Percentiles rank a stretch among this genome's conserved stretches.
phyloP scores from a whole-genome alignment of 2,888 invertebrate species.

The Drosophila borealis region DNA sequence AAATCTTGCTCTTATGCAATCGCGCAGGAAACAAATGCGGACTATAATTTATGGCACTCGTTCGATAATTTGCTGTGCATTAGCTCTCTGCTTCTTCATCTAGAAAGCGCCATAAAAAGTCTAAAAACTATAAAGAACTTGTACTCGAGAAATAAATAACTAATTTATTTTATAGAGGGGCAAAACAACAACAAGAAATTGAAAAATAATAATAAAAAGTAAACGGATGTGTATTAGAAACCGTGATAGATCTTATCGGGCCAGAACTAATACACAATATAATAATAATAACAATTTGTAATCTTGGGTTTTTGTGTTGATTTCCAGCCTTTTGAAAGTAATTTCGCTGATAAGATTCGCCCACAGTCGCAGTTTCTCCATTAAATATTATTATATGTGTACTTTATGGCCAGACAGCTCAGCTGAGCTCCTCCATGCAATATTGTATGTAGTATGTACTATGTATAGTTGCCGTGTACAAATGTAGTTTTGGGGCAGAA shows the following conservation, averaged over 20 bases:
- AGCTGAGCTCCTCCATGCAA: background rate
- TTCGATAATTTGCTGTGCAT: constrained; percentile 66
- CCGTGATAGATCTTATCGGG: constrained; percentile 70
- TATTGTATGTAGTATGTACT: constrained; percentile 2
- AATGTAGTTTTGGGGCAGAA: constrained; percentile 5
- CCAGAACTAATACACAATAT: constrained; percentile 71
- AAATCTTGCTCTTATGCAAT: constrained; percentile 28
- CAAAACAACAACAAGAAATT: constrained; percentile 5
- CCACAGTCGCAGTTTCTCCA: constrained; percentile 11
- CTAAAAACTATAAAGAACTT: constrained; percentile 35
- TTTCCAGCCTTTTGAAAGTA: constrained; percentile 55
- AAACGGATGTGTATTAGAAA: constrained; percentile 40
- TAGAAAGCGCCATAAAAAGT: constrained; percentile 37
- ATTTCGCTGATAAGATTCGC: constrained; percentile 67
- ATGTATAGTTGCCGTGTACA: background rate
- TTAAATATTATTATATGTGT: constrained; percentile 24
- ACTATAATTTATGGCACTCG: constrained; percentile 71
- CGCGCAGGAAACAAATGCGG: constrained; percentile 37
- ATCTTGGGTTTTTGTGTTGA: constrained; percentile 68
- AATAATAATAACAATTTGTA: constrained; percentile 69
- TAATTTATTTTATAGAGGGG: constrained; percentile 70
- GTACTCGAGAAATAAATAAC: constrained; percentile 70
- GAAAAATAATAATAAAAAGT: constrained; percentile 22
- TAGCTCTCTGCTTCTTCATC: constrained; percentile 11
- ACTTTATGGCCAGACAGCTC: background rate